Percentiles rank a stretch among this genome's conserved stretches.
phyloP scores from a whole-genome alignment of 2,888 invertebrate species.

The Linnaemya vulpina region DNA sequence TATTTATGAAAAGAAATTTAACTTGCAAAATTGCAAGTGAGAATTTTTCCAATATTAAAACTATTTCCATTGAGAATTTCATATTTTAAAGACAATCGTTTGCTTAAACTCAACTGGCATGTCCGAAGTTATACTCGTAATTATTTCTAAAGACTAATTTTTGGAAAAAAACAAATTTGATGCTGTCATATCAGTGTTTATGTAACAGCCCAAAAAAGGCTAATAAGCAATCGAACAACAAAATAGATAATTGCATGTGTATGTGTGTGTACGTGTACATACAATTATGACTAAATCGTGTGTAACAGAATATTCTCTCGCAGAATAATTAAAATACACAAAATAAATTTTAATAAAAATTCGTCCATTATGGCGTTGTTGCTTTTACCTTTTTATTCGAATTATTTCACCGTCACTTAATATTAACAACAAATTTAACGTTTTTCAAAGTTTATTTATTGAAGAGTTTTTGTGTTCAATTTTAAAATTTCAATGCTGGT shows the following conservation, averaged over 20 bases:
- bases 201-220: neutral
- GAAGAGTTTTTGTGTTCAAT: conserved; percentile 2
- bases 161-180: neutral
- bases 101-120: neutral
- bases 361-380: neutral
- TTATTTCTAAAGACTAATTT: neutral
- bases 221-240: neutral
- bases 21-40: too few species aligned
- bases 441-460: neutral
- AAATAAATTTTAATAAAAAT: neutral
- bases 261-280: neutral
- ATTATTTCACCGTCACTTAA: neutral
- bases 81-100: too few species aligned
- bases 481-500: neutral
- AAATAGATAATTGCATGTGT: neutral
- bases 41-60: too few species aligned
- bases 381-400: conserved; percentile 1
- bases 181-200: neutral
- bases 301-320: neutral
- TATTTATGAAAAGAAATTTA: too few species aligned
- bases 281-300: neutral
- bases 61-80: too few species aligned
- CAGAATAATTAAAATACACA: neutral
- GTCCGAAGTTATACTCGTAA: neutral
- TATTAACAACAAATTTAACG: neutral